Evolutionary conservation across 2,113 vertebrate species (phyloP).

Genomic region (Xiphophorus hellerii): DNA sequence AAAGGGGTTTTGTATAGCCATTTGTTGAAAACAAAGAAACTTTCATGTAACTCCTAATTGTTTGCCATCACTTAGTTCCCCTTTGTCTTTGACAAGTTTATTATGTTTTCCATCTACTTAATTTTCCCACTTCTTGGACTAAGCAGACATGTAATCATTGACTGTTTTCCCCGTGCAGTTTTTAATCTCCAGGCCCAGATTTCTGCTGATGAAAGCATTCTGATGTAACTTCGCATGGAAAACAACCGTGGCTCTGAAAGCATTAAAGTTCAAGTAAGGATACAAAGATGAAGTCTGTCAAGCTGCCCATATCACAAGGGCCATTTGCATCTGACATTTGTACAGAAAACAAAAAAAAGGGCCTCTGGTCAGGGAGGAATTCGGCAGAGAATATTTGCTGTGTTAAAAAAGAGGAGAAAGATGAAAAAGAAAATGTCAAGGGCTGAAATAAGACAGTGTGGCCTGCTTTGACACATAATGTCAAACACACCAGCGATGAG

Average conservation of each 20-base stretch:
- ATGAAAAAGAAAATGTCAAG: slow-evolving; percentile 32
- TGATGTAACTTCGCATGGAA: background rate
- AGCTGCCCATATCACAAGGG: slow-evolving; percentile 30
- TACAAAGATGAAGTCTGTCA: slow-evolving; percentile 20
- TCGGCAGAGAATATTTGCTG: slow-evolving; percentile 39
- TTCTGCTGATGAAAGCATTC: background rate
- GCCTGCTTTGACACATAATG: slow-evolving; percentile 58
- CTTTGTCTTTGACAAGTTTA: background rate
- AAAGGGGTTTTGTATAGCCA: background rate
- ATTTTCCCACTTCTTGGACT: background rate
- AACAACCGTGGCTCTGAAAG: background rate
- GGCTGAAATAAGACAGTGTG: slow-evolving; percentile 48
- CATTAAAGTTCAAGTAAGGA: slow-evolving; percentile 56
- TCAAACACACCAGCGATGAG: slow-evolving; percentile 53
- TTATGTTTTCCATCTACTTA: background rate
- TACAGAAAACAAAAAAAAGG: slow-evolving; percentile 9
- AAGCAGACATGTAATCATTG: background rate
- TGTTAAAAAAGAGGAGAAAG: background rate
- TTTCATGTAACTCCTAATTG: no score
- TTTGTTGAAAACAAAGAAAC: background rate
- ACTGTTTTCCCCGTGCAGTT: background rate
- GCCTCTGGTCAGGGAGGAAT: slow-evolving; percentile 54
- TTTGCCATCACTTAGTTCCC: background rate
- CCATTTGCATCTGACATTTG: slow-evolving; percentile 53
- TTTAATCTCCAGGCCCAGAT: background rate